phyloP scores from a whole-genome alignment of 1,140 invertebrate genomes.

The Pollicipes pollicipes region DNA sequence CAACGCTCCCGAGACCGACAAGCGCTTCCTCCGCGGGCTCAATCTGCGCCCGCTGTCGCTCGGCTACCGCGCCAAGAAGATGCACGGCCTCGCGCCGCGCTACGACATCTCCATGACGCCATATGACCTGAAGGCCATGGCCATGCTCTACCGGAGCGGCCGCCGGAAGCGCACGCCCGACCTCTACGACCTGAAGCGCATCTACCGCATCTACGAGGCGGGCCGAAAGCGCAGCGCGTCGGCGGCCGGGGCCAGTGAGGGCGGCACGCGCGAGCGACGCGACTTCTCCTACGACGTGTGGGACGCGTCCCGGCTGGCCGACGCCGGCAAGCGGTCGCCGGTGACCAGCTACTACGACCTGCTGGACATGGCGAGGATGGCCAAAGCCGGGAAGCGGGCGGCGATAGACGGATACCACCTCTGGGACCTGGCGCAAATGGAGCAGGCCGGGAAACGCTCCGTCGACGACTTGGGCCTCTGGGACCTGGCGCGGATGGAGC shows the following conservation, averaged over 20 bases:
- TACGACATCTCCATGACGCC: background rate
- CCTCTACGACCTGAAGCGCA: background rate
- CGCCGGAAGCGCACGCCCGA: background rate
- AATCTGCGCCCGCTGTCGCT: background rate
- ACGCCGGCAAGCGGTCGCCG: background rate
- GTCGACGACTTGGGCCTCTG: too few species aligned
- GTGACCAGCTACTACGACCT: background rate
- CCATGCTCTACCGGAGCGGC: background rate
- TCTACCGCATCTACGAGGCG: background rate
- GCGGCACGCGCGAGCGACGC: background rate
- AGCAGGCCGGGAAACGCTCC: background rate
- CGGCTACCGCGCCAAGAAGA: background rate
- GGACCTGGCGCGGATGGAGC: too few species aligned
- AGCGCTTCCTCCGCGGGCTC: background rate
- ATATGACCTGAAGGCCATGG: background rate
- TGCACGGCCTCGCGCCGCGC: background rate
- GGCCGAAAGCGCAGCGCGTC: background rate
- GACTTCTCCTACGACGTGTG: background rate
- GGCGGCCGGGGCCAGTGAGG: background rate
- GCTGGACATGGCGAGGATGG: background rate
- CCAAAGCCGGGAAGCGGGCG: background rate
- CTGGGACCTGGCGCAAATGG: background rate
- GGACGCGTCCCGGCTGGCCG: background rate
- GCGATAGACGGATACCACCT: background rate
- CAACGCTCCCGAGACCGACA: background rate